Base-by-base conservation (phyloP, 2,888 invertebrate species). In the Parelbella ahira region DNA sequence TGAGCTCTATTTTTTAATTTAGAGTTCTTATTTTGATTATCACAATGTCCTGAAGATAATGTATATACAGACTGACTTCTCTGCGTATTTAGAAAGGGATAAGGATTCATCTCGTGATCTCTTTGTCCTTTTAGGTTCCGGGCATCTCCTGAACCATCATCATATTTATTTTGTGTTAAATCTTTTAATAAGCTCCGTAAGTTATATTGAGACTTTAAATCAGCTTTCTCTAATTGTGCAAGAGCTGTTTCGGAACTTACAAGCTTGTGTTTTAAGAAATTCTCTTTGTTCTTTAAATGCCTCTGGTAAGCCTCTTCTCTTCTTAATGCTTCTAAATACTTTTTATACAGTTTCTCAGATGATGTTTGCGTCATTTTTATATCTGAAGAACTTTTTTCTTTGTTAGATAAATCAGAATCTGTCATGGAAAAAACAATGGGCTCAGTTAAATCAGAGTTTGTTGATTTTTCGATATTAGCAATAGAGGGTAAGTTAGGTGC, bases 101-200 rank as follows among this genome's bases (percentile, higher is more conserved):
- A 48, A 48, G 45, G 60, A 36, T 72, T 51, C 5, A 53, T 47
- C 49, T 69, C 65, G 4, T 67, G 58, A 37, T 58, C 62, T 7
- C 70, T 68, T 10, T 72, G 70, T 8, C 75, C 74, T 60, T 81
- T 79, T 37, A 84, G 51, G 58, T 80, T 83, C 56, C 79, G 78
- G n/a, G 84, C 86, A 57, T 87, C 87, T 3, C 87, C 87, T 3
- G 86, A 86, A 8, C 86, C 84, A 56, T 84, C 79, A 39, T 79
- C 73, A 53, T 81, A 79, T 43, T 84, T 82, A 48, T 86, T 86
- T 49, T 75, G 66, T n/a, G 79, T 74, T 37, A 87, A 67, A 54
- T 87, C 87, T 54, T 82, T 80, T 47, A 86, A 71, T 25, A 87
- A 58, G 43, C 81, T 70, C 49, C 80, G 76, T 7, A 86, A 53